A percentile compares a stretch with the other conserved stretches of the same genome.
phyloP scores from a whole-genome alignment of 2,888 invertebrate species.

The Dugesia japonica region DNA sequence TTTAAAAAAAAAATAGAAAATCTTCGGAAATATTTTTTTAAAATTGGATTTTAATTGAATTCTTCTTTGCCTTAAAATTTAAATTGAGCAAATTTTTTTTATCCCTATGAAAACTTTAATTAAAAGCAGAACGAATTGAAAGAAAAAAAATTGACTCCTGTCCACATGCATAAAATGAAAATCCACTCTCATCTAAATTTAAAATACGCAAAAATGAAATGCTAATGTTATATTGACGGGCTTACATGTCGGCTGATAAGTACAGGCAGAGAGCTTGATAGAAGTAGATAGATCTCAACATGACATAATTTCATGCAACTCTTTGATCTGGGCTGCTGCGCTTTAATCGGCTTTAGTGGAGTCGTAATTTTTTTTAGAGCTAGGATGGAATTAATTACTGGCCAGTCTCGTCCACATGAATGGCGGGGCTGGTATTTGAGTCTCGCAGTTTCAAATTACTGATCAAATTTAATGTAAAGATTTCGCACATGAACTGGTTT shows the following conservation, averaged over 20 bases:
- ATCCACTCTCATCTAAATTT: constrained; percentile 13
- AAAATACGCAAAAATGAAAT: constrained; percentile 17
- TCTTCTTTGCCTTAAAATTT: background rate
- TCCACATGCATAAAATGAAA: constrained; percentile 11
- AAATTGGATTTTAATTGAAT: too few species aligned
- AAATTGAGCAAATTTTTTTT: constrained; percentile 5
- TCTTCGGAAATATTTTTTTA: too few species aligned
- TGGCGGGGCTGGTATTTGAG: constrained; percentile 15
- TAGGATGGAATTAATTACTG: constrained; percentile 17
- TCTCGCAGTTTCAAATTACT: constrained; percentile 16
- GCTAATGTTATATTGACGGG: constrained; percentile 20
- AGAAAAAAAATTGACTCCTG: constrained; percentile 8
- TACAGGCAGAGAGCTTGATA: constrained; percentile 5
- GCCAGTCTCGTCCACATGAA: constrained; percentile 16
- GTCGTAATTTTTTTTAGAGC: constrained; percentile 12
- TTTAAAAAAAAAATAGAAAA: too few species aligned
- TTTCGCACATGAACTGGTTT: constrained; percentile 15
- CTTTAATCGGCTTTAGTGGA: constrained; percentile 6
- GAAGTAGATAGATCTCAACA: constrained; percentile 11
- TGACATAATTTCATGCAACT: constrained; percentile 6
- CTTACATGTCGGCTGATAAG: background rate
- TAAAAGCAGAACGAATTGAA: constrained; percentile 11
- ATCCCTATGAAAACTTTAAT: background rate
- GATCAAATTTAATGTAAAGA: constrained; percentile 20
- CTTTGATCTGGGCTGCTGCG: constrained; percentile 20